Base-by-base conservation (phyloP, 2,113 vertebrate genomes). In the Morphnarchus princeps region DNA sequence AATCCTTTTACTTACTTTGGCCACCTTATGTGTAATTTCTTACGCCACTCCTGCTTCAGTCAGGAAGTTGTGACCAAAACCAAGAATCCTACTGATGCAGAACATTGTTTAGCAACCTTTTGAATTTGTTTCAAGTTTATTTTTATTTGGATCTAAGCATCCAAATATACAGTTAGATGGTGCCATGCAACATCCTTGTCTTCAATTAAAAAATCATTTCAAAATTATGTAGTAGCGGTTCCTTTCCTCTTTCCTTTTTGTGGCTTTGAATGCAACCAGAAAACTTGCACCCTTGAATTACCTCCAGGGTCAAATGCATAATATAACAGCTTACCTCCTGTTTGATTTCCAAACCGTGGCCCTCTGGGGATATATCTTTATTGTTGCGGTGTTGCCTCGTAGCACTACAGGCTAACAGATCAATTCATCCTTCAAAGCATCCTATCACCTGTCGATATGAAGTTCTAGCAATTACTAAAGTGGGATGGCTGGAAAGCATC, bases 361-460 rank as follows among this genome's bases (percentile, higher is more conserved):
- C 96, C 96, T 89, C 40, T 95, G 96, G 97, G 89, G 59, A 94
- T 95, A 91, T 96, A 94, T 95, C 91, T 78, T 98, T 98, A 98
- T 98, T 98, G 96, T 98, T 98, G 95, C 3, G 14, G 96, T 93
- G 94, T 95, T 97, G 89, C 88, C 97, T 97, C 97, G 93, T 97
- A 98, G 96, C 95, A 95, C 93, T 98, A 96, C 95, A 97, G 97
- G 95, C 96, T 98, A 98, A 98, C 95, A 97, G 97, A 98, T 98
- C 98, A 97, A 98, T 98, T 98, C 93, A 93, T 96, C 72, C 96
- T 98, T 98, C 97, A 98, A 98, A 98, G 97, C 96, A 97, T 98
- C 96, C 97, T 97, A 97, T 98, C 94, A 95, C 95, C 92, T 97
- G 97, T 97, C 97, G 0, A 98, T 98, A 98, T 77, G 90, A 98